phyloP scores from a whole-genome alignment of 2,888 invertebrate species.

The Tipula helvola region DNA sequence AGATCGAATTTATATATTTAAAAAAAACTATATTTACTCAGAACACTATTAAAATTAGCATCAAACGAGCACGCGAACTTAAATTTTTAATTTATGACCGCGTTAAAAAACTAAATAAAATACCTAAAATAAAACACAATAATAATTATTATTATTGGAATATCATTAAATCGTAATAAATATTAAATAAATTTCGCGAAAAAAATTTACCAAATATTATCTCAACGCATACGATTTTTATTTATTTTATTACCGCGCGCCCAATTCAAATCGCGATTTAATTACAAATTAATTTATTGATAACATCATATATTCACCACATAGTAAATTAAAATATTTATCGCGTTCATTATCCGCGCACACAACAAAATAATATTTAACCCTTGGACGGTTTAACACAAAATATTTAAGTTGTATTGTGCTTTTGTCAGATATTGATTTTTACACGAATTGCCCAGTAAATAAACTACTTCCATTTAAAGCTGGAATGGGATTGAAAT shows the following conservation, averaged over 20 bases:
- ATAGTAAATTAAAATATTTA: not conserved
- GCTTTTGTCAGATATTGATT: not conserved
- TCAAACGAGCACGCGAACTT: not conserved
- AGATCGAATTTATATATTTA: not conserved
- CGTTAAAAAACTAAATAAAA: not conserved
- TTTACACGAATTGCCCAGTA: not conserved
- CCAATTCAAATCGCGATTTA: not conserved
- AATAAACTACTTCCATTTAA: too few relatives aligned
- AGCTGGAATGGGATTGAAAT: too few relatives aligned
- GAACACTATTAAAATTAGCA: not conserved
- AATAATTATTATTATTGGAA: not conserved
- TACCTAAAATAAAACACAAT: not conserved
- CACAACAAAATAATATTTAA: not conserved
- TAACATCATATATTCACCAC: not conserved
- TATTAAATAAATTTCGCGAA: not conserved
- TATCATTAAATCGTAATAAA: not conserved
- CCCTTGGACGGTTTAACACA: not conserved
- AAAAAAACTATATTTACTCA: not conserved
- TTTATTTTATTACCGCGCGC: not conserved
- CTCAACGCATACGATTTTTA: not conserved
- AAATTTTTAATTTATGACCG: not conserved
- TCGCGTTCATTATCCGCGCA: not conserved
- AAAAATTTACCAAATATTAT: not conserved
- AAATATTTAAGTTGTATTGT: not conserved
- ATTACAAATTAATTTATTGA: not conserved